Base-by-base conservation (phyloP, 2,888 invertebrate species). In the Cheiracanthium punctorium region DNA sequence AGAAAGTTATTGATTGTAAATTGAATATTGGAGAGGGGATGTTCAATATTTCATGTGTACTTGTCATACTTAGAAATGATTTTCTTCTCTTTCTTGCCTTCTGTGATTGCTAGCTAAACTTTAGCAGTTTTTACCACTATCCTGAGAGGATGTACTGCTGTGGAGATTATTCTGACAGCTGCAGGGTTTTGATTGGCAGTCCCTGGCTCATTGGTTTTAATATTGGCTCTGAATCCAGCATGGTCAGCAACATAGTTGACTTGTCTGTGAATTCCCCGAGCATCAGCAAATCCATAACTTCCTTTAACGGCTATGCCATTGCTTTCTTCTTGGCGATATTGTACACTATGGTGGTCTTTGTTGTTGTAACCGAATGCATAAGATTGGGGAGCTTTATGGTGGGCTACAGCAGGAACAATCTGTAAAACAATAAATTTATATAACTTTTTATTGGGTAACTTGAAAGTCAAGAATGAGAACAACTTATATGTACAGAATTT, bases 181-280 rank as follows among this genome's bases (percentile, higher is more conserved):
- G 77, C 77, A 8, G 77, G 77, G 28, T 69, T 70, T 32, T 77
- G 77, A 24, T 69, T 69, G 33, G 77, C 77, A 8, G 77, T 77
- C 14, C 77, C 77, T 0, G 77, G 77, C 32, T 77, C 77, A 28
- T 77, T 77, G 70, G 77, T 77, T 43, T 70, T 77, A 20, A 77
- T 48, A 1, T 77, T 29, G 17, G 77, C 77, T 5, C 77, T 48
- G 52, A 77, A 77, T 17, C 77, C 77, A 5, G 28, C 77, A 24
- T 69, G 48, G 24, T 77, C 69, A 28, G 77, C 77, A 0, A 77
- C 77, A 52, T 77, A 77, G 69, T 70, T 48, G 48, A 77, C 77
- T 52, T 77, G 69, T 52, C 77, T 41, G 28, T 52, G 77, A 12
- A 77, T 48, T 14, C 77, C 77, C 10, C 77, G 24, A 10, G 69